phyloP scores from a whole-genome alignment of 2,888 invertebrate species.

The Busseola fusca region DNA sequence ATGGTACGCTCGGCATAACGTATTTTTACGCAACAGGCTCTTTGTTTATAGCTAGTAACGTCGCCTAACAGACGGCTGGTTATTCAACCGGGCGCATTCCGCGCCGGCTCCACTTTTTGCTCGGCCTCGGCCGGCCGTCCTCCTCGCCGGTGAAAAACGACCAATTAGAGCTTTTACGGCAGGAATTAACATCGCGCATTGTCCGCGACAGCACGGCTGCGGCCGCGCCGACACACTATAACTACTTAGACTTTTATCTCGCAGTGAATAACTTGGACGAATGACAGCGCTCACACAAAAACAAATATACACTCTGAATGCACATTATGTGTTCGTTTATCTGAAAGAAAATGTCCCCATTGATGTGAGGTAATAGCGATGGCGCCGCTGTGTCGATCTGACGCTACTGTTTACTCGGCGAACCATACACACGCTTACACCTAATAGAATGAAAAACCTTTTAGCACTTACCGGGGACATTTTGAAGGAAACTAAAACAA shows the following conservation, averaged over 20 bases:
- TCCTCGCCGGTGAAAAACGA: constrained; percentile 75
- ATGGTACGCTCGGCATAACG: constrained; percentile 80
- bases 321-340: constrained; percentile 73
- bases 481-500: constrained; percentile 37
- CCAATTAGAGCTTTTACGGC: constrained; percentile 86
- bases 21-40: constrained; percentile 87
- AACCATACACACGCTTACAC: constrained; percentile 55
- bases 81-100: constrained; percentile 88
- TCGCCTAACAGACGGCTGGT: constrained; percentile 82
- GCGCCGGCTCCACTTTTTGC: constrained; percentile 86
- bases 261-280: constrained; percentile 60
- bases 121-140: constrained; percentile 72
- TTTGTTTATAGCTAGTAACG: constrained; percentile 84
- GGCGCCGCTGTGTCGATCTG: constrained; percentile 77
- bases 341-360: constrained; percentile 71
- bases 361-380: constrained; percentile 76
- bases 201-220: constrained; percentile 67
- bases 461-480: constrained; percentile 58
- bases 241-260: constrained; percentile 63
- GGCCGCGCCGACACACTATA: constrained; percentile 42
- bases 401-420: constrained; percentile 72
- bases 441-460: constrained; percentile 64
- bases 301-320: constrained; percentile 69
- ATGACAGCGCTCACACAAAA: constrained; percentile 68
- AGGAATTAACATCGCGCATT: constrained; percentile 83